Base-by-base conservation (phyloP, 2,888 invertebrate species). In the Erebia ligea region DNA sequence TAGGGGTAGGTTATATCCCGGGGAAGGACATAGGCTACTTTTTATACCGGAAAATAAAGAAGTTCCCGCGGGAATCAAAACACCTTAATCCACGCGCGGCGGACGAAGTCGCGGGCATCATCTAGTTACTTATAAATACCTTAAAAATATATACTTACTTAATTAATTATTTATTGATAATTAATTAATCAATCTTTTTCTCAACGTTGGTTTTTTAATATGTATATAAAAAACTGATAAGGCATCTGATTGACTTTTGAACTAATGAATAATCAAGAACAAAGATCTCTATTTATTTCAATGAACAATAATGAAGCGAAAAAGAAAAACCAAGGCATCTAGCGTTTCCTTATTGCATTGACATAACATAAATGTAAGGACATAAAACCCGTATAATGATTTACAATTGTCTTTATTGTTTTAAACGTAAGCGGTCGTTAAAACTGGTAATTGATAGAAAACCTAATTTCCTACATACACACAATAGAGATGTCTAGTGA, bases 371-470 rank as follows among this genome's bases (percentile, higher is more conserved):
- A 48, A 62, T 15, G 19, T 15, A 48, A 17, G 9, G 45, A 15
- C 42, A 42, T 62, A 62, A 62, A 21, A 13, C 19, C 62, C 62
- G 62, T 62, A 8, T 48, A 62, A 62, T 48, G 62, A 48, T 62
- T 6, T 9, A 9, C 48, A 13, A 45, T 62, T 62, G 62, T 21
- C 8, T 15, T 21, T 62, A 48, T 48, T 62, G 62, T 62, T 48
- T 8, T 8, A 6, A 15, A 21, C 48, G 48, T 15, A 4, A 17
- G 10, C 45, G 21, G n/a, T 59, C 13, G 62, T 45, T 62, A 21
- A 15, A 21, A 21, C 48, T 10, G 48, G 21, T 62, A 48, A 62
- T 62, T 62, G 48, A 62, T 21, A 21, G 21, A 2, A 62, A 48
- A 62, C 8, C 45, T 21, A 62, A 62, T 62, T 62, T 62, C 48